These are phyloP conservation scores for Drosophila putrida DNA, from an alignment of 2,888 invertebrate species.

Conservation along the genomic window DNA sequence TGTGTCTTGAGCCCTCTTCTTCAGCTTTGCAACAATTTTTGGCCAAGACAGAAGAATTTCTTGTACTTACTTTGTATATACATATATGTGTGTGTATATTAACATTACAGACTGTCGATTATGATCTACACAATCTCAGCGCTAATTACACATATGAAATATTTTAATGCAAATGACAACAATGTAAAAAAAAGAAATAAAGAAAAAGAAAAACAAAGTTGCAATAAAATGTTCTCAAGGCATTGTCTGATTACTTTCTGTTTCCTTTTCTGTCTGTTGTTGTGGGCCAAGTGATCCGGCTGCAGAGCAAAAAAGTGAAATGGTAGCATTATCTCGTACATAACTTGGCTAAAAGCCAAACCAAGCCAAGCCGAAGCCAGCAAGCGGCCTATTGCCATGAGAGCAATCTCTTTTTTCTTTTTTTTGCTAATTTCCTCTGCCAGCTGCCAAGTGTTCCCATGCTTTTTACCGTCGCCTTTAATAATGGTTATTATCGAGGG, in stretches of 20 bases:
- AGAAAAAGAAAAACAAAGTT: slow-evolving; percentile 1
- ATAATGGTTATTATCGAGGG: slow-evolving; percentile 31
- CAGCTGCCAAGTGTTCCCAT: slow-evolving; percentile 35
- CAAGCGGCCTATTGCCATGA: slow-evolving; percentile 21
- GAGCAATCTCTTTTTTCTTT: slow-evolving; percentile 18
- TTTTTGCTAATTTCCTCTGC: slow-evolving; percentile 7
- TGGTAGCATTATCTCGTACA: slow-evolving; percentile 30
- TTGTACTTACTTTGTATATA: slow-evolving; percentile 3
- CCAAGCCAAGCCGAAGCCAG: neutral
- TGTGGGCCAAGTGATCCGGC: slow-evolving; percentile 11
- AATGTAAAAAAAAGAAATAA: slow-evolving; percentile 15
- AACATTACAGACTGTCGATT: slow-evolving; percentile 20
- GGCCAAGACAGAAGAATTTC: slow-evolving; percentile 23
- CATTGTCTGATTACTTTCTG: slow-evolving; percentile 36
- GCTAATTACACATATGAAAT: slow-evolving; percentile 25
- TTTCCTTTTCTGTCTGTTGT: slow-evolving; percentile 22
- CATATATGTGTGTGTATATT: slow-evolving; percentile 6
- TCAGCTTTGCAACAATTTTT: neutral
- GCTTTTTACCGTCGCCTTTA: slow-evolving; percentile 21
- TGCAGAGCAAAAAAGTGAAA: slow-evolving; percentile 33
- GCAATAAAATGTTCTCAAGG: slow-evolving; percentile 15
- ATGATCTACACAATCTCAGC: slow-evolving; percentile 17
- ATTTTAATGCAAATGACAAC: slow-evolving; percentile 21
- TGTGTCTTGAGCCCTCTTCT: slow-evolving; percentile 16
- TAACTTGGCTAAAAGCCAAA: slow-evolving; percentile 23